Base-by-base conservation (phyloP, 92 coral and sea anemone genomes). In the Plumapathes pennacea region DNA sequence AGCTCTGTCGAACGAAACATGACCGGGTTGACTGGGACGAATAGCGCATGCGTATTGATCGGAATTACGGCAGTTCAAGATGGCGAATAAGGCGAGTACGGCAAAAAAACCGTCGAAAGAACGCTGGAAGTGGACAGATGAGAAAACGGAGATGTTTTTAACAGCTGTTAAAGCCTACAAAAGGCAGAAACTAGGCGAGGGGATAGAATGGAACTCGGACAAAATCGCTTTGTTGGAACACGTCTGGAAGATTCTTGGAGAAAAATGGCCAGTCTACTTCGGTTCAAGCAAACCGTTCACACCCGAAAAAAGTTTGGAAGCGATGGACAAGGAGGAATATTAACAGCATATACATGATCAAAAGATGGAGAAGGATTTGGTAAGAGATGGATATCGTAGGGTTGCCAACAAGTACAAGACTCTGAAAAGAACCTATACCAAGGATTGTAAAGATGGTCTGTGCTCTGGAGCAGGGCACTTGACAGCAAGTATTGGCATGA, bases 51-150 rank as follows among this genome's bases (percentile, higher is more conserved):
- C n/a, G n/a, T n/a, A n/a, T n/a, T n/a, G n/a, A n/a, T n/a, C n/a
- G n/a, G n/a, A n/a, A n/a, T n/a, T n/a, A n/a, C n/a, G n/a, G n/a
- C n/a, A n/a, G n/a, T n/a, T n/a, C n/a, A 17, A 26, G 57, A 60
- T 33, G 29, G 45, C 43, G 31, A 57, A 68, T n/a, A n/a, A n/a
- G n/a, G n/a, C n/a, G n/a, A n/a, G n/a, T n/a, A n/a, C n/a, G n/a
- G n/a, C n/a, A n/a, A n/a, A n/a, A n/a, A n/a, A n/a, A n/a, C n/a
- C n/a, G n/a, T n/a, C n/a, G n/a, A n/a, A n/a, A n/a, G n/a, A n/a
- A 57, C 62, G 59, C 23, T 64, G 83, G 76, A 66, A 57, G 33
- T 76, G 76, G 71, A 54, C 45, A 31, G 59, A 77, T 30, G 70
- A 75, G 17, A 40, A 54, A 46, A 64, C 67, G 39, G 74, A 64